Percentiles rank a stretch among this genome's conserved stretches.
These are phyloP conservation scores for Columba livia DNA, from an alignment of 2,113 vertebrate genomes.

Conservation along the genomic window DNA sequence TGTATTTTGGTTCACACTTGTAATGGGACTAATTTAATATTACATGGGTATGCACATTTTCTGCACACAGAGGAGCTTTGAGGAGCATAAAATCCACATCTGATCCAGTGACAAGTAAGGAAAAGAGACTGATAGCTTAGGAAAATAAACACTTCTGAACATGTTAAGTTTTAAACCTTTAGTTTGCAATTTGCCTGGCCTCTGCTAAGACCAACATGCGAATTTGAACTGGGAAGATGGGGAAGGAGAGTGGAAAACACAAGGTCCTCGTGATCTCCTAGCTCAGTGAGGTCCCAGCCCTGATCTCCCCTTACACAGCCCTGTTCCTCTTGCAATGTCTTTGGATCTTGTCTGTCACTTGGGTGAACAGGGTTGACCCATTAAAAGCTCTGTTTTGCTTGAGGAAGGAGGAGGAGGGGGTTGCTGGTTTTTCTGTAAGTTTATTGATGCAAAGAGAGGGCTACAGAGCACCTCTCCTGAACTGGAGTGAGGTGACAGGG, in stretches of 20 bases:
- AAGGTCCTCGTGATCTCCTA: not conserved
- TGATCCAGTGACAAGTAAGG: not conserved
- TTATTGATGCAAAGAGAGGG: not conserved
- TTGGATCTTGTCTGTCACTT: not conserved
- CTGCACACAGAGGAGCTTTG: not conserved
- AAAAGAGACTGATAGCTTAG: not conserved
- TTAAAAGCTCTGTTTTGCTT: fast-evolving
- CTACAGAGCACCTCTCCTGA: not conserved
- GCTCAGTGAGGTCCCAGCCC: fast-evolving
- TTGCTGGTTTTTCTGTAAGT: not conserved
- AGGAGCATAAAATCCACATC: not conserved
- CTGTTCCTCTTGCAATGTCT: not conserved
- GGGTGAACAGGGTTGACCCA: fast-evolving
- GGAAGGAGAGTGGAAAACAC: not conserved
- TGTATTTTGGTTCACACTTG: not conserved
- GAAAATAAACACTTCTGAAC: not conserved
- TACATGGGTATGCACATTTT: not conserved
- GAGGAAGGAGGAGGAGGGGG: not conserved
- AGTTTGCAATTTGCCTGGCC: not conserved
- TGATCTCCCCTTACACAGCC: not conserved
- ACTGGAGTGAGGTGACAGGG: not conserved
- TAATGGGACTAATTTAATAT: not conserved
- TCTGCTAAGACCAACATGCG: not conserved
- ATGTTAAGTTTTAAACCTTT: not conserved
- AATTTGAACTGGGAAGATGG: not conserved